Base-by-base conservation (phyloP, 2,888 invertebrate species). In the Athetis lepigone region DNA sequence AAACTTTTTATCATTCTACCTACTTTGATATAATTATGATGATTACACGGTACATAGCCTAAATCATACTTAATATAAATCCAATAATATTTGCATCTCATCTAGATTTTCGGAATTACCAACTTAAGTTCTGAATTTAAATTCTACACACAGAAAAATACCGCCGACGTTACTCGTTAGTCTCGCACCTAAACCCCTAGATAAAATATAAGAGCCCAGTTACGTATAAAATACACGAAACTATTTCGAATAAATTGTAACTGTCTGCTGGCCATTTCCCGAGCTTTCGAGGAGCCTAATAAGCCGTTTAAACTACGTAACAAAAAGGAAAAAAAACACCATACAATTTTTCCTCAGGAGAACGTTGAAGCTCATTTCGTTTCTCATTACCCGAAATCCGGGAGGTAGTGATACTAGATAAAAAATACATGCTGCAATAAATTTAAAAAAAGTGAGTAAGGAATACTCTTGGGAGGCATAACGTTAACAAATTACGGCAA, bases 401-500 rank as follows among this genome's bases (percentile, higher is more conserved):
- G 59, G 61, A 76, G 70, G 71, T 76, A 80, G 75, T 77, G 67
- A 54, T 67, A 69, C 67, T 66, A 65, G 68, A 79, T 77, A 79
- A 84, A 84, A 83, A 82, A 78, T 80, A 82, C 76, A 76, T 56
- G 63, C 57, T 43, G 72, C 71, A 68, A 81, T 83, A 84, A 82
- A 84, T 86, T 87, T 82, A 57, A 85, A 77, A 78, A 77, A 77
- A 71, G 71, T 40, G 49, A 45, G 46, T 43, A 27, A 62, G 37
- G 64, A 75, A 80, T 79, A 61, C 90, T 77, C 84, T 45, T 46
- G 88, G 87, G 89, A 83, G 75, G 62, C 84, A 87, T 90, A 87
- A 88, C 83, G 84, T 84, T 86, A 90, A 90, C 88, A 89, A 90
- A 91, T 90, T 86, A 86, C 83, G 65, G 83, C 88, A 86, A 88